Percentiles rank a stretch among this genome's conserved stretches.
phyloP scores from a whole-genome alignment of 2,797 vertebrate species.

The Gymnocypris eckloni region DNA sequence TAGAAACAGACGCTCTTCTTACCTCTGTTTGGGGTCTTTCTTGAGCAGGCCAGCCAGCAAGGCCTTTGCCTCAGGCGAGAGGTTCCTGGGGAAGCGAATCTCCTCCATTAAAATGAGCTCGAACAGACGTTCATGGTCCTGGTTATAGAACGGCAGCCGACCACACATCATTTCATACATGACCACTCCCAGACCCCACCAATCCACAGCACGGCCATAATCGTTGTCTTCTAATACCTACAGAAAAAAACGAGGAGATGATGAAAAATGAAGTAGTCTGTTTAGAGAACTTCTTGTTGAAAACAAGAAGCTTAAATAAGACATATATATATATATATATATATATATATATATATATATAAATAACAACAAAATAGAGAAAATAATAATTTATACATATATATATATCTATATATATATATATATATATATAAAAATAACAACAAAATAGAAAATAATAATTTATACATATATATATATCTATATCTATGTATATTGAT shows the following conservation, averaged over 20 bases:
- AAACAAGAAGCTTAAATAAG: background rate
- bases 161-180: constrained; percentile 99
- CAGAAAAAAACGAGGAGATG: background rate
- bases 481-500: too few species aligned
- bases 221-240: constrained; percentile 97
- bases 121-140: constrained; percentile 95
- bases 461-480: too few species aligned
- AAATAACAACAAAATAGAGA: too few species aligned
- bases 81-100: constrained; percentile 91
- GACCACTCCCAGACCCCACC: constrained; percentile 96
- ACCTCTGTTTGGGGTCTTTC: constrained; percentile 95
- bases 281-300: background rate
- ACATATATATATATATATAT: too few species aligned
- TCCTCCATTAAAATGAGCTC: constrained; percentile 97
- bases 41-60: constrained; percentile 90
- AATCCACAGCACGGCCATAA: constrained; percentile 93
- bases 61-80: constrained; percentile 89
- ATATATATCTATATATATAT: too few species aligned
- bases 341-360: too few species aligned
- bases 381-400: too few species aligned
- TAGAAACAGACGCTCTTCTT: background rate
- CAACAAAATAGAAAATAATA: too few species aligned
- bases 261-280: background rate
- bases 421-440: too few species aligned
- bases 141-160: constrained; percentile 95